Evolutionary conservation across 2,888 invertebrate species (phyloP).

Genomic region (Drosophila quinaria): DNA sequence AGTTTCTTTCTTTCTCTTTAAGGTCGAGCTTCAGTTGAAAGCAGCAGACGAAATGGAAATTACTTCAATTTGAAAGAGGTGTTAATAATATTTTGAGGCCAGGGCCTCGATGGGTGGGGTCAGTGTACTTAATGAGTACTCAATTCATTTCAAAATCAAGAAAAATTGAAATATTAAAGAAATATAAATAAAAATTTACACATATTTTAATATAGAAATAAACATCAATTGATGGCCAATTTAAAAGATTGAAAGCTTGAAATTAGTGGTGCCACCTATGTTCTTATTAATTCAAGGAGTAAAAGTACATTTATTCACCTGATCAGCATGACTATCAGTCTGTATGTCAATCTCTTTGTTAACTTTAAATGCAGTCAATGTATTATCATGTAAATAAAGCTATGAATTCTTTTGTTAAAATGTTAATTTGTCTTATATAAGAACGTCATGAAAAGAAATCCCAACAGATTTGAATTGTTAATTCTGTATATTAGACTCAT

Average conservation of each 20-base stretch:
- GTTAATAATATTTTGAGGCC: not conserved
- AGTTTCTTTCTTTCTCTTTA: slow-evolving; percentile 26
- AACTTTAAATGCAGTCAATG: not conserved
- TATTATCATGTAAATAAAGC: slow-evolving; percentile 1
- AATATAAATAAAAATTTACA: not conserved
- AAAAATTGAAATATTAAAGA: not conserved
- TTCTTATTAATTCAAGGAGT: too few relatives aligned
- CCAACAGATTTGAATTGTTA: not conserved
- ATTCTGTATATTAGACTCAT: slow-evolving; percentile 1
- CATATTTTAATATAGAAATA: not conserved
- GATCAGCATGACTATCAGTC: too few relatives aligned
- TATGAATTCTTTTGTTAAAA: slow-evolving; percentile 10
- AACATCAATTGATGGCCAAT: too few relatives aligned
- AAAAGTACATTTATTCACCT: too few relatives aligned
- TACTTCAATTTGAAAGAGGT: slow-evolving; percentile 18
- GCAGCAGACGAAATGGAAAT: slow-evolving; percentile 19
- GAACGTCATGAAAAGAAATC: not conserved
- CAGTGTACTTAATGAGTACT: slow-evolving; percentile 3
- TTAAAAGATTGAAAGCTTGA: too few relatives aligned
- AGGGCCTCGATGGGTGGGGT: not conserved
- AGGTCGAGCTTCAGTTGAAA: slow-evolving; percentile 12
- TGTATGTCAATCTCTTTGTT: too few relatives aligned
- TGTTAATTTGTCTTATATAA: slow-evolving; percentile 3
- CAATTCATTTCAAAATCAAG: not conserved
- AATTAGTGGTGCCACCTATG: too few relatives aligned